Conservation (phyloP, 1,140 invertebrate species). For the Steinernema khuongi region DNA sequence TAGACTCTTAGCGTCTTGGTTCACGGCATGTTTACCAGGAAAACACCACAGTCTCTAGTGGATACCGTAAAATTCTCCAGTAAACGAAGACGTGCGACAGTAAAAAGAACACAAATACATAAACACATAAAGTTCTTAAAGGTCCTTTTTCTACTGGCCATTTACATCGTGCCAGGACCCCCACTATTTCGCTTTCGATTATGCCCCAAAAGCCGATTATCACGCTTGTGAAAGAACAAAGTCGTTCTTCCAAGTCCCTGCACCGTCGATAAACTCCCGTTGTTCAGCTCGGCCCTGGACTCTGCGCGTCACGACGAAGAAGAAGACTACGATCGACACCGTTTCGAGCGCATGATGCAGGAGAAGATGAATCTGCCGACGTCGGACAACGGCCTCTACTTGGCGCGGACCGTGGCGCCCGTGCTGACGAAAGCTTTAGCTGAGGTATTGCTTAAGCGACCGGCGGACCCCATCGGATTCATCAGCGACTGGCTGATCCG, state of each 20-base stretch:
- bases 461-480: constrained; percentile 55
- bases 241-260: background rate
- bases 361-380: constrained; percentile 54
- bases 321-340: constrained; percentile 46
- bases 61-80: constrained; percentile 14
- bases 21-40: constrained; percentile 11
- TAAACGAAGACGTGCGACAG: background rate
- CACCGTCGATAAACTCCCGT: background rate
- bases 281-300: constrained; percentile 45
- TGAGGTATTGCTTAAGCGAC: constrained; percentile 49
- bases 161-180: too few species aligned
- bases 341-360: constrained; percentile 51
- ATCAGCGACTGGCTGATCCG: constrained; percentile 55
- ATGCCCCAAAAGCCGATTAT: too few species aligned
- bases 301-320: constrained; percentile 49
- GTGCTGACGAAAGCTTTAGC: constrained; percentile 57
- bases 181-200: too few species aligned
- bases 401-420: constrained; percentile 57
- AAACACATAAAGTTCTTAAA: too few species aligned
- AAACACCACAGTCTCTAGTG: too few species aligned
- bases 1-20: constrained; percentile 15
- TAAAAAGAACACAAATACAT: constrained; percentile 17
- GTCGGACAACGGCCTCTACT: constrained; percentile 56
- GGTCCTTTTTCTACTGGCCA: too few species aligned
- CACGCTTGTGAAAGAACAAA: too few species aligned